Percentiles rank a stretch among this genome's conserved stretches.
These are phyloP conservation scores for Chrysopa pallens DNA, from an alignment of 1,140 invertebrate genomes.

Conservation along the genomic window DNA sequence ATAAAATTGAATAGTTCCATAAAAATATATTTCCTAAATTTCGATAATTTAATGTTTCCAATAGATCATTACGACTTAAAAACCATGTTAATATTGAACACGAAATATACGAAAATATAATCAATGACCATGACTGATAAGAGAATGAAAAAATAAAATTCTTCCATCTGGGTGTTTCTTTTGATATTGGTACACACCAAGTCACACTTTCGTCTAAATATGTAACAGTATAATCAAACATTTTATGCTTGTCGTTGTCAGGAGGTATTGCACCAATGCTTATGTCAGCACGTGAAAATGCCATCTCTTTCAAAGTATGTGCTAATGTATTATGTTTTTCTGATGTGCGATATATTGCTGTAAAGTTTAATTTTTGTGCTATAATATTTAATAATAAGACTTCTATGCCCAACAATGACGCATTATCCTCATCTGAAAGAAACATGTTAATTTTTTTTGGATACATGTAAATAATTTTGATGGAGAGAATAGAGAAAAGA, in stretches of 20 bases:
- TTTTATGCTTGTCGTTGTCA: background rate
- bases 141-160: background rate
- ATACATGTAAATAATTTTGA: too few species aligned
- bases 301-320: too few species aligned
- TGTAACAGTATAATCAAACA: background rate
- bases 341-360: too few species aligned
- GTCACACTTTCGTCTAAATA: background rate
- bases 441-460: too few species aligned
- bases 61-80: background rate
- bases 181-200: background rate
- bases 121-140: background rate
- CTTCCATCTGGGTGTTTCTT: background rate
- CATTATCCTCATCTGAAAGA: too few species aligned
- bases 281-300: background rate
- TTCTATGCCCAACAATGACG: too few species aligned
- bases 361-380: too few species aligned
- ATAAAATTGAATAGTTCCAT: background rate
- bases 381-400: too few species aligned
- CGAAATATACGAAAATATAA: background rate
- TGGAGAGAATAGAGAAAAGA: too few species aligned
- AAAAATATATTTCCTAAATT: background rate
- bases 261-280: background rate
- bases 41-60: too few species aligned
- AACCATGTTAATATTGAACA: background rate
- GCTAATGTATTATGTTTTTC: too few species aligned